Percentiles rank a stretch among this genome's conserved stretches.
These are phyloP conservation scores for Acanthurus tractus DNA, from an alignment of 2,797 vertebrate species.

Conservation along the genomic window DNA sequence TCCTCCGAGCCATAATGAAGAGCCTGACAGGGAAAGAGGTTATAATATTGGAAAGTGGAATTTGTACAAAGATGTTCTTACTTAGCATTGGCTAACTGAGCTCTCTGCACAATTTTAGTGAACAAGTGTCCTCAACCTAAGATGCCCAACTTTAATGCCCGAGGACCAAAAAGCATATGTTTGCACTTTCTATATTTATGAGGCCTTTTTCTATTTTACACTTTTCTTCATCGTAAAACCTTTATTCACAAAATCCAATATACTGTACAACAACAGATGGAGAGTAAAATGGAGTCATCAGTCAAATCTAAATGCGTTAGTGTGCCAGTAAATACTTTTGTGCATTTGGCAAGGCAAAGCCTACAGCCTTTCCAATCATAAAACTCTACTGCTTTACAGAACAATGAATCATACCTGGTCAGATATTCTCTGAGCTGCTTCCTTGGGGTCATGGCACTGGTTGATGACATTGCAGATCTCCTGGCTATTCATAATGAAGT, in stretches of 20 bases:
- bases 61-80: background rate
- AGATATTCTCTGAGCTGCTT: conserved; percentile 93
- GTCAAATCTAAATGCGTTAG: too few relatives aligned
- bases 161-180: background rate
- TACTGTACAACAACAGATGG: too few relatives aligned
- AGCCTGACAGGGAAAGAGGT: conserved; percentile 81
- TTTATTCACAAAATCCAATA: too few relatives aligned
- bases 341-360: too few relatives aligned
- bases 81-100: background rate
- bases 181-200: background rate
- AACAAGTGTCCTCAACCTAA: background rate
- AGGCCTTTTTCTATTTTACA: background rate
- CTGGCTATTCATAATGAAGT: conserved; percentile 98
- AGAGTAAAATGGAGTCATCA: background rate
- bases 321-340: too few relatives aligned
- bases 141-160: background rate
- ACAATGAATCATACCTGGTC: conserved; percentile 96
- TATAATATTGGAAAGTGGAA: background rate
- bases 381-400: background rate
- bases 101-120: background rate
- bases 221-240: too few relatives aligned
- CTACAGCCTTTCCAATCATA: background rate
- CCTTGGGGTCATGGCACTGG: conserved; percentile 94
- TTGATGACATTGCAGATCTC: conserved; percentile 97
- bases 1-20: conserved; percentile 96